phyloP scores from a whole-genome alignment of 2,113 vertebrate species.

The Greenwoodochromis staneri region DNA sequence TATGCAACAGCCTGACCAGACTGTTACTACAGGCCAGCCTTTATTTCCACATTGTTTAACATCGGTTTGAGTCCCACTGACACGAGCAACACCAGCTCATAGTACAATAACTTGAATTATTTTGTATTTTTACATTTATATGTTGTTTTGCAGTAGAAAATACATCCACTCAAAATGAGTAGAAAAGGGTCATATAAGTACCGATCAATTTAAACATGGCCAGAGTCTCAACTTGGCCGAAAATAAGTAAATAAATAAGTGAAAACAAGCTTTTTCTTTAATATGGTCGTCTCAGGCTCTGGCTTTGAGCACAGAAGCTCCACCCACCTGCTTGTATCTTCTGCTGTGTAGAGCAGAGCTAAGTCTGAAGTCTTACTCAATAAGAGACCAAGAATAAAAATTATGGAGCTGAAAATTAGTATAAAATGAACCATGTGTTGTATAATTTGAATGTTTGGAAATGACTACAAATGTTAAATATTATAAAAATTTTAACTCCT shows the following conservation, averaged over 20 bases:
- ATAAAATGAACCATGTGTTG: neutral
- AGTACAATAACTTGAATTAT: neutral
- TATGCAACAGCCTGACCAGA: neutral
- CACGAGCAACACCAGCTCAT: neutral
- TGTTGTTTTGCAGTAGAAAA: neutral
- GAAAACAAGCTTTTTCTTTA: neutral
- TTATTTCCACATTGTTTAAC: neutral
- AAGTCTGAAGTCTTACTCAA: neutral
- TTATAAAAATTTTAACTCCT: neutral
- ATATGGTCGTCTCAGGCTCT: neutral
- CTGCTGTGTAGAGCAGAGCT: neutral
- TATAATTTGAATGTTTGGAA: neutral
- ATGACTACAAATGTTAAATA: neutral
- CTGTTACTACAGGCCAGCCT: neutral
- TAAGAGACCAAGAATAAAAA: neutral
- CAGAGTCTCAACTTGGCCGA: neutral
- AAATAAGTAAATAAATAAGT: neutral
- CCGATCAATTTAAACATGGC: neutral
- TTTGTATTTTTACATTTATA: neutral
- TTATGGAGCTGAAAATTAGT: neutral
- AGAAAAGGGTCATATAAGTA: neutral
- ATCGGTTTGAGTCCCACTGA: neutral
- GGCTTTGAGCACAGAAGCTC: neutral
- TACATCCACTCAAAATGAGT: rapidly evolving
- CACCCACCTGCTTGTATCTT: neutral